Conservation (phyloP, 1,140 invertebrate genomes). For the Heliconius congener region DNA sequence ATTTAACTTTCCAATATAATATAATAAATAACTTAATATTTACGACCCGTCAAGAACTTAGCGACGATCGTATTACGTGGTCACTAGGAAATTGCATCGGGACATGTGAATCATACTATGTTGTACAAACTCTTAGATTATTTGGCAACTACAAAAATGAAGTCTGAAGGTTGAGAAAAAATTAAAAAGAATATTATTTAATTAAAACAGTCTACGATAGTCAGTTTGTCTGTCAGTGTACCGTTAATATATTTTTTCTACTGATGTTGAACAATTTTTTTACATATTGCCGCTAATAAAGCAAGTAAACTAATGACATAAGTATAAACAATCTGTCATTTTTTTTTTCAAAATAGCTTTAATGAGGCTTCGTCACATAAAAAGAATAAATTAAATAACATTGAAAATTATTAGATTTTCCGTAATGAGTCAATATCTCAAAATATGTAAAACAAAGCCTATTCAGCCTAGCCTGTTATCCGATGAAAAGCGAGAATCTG, state of each 20-base stretch:
- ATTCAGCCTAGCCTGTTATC: too few relatives aligned
- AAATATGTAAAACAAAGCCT: too few relatives aligned
- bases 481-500: too few relatives aligned
- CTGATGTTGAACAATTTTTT: not conserved
- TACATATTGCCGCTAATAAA: too few relatives aligned
- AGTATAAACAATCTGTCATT: too few relatives aligned
- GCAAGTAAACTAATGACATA: too few relatives aligned
- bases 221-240: not conserved
- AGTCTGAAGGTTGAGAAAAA: slow-evolving; percentile 1
- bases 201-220: not conserved
- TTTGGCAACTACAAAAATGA: not conserved
- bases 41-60: slow-evolving; percentile 7
- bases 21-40: not conserved
- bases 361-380: too few relatives aligned
- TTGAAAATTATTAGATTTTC: too few relatives aligned
- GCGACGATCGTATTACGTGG: not conserved
- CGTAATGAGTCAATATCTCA: too few relatives aligned
- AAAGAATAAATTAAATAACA: too few relatives aligned
- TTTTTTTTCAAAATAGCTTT: too few relatives aligned
- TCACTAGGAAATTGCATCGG: not conserved
- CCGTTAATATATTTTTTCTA: not conserved
- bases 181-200: not conserved
- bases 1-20: not conserved
- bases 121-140: slow-evolving; percentile 6
- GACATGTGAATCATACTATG: not conserved